These are phyloP conservation scores for Girardinus metallicus DNA, from an alignment of 2,797 vertebrate species.

Conservation along the genomic window DNA sequence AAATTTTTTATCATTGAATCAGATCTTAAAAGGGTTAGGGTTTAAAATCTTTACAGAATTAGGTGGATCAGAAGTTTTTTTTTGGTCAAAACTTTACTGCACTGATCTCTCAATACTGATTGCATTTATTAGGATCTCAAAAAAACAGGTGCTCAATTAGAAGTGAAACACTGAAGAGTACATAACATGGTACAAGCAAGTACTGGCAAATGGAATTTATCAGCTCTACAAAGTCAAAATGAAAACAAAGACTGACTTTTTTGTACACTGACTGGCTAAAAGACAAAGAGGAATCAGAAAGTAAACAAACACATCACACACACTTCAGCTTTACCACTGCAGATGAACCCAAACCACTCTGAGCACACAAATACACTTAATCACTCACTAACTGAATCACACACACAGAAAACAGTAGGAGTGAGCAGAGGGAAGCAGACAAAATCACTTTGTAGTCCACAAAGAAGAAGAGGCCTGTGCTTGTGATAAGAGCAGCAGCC, in stretches of 20 bases:
- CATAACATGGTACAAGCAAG: background rate
- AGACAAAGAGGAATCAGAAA: background rate
- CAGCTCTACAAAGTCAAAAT: background rate
- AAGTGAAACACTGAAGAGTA: background rate
- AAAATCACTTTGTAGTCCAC: slow-evolving; percentile 64
- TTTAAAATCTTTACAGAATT: background rate
- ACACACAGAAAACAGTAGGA: slow-evolving; percentile 37
- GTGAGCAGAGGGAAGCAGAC: slow-evolving; percentile 45
- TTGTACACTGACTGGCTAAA: background rate
- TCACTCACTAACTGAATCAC: slow-evolving; percentile 27
- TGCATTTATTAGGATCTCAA: background rate
- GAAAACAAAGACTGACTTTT: background rate
- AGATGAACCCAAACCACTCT: slow-evolving; percentile 23
- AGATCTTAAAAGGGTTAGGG: background rate
- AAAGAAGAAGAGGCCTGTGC: slow-evolving; percentile 63
- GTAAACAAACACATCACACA: background rate
- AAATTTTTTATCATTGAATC: background rate
- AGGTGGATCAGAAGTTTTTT: background rate
- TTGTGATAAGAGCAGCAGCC: slow-evolving; percentile 68
- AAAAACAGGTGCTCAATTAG: background rate
- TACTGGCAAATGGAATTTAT: background rate
- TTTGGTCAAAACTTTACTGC: background rate
- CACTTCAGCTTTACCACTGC: background rate
- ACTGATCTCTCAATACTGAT: background rate
- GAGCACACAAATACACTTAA: slow-evolving; percentile 33